These are phyloP conservation scores for Catocala sponsa DNA, from an alignment of 2,888 invertebrate species.

Conservation along the genomic window DNA sequence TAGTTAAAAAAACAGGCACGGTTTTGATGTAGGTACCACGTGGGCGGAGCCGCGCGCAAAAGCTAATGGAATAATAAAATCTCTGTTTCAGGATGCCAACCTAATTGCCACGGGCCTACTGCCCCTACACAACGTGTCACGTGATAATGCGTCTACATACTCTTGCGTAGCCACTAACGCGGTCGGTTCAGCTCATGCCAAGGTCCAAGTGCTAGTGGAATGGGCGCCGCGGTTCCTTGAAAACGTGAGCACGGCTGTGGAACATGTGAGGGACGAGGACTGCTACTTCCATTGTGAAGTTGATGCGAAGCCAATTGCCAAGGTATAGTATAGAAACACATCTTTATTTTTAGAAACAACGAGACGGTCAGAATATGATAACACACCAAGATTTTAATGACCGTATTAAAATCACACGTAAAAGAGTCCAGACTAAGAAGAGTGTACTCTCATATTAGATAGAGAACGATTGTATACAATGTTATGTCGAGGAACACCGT, in stretches of 20 bases:
- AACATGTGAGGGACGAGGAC: constrained; percentile 66
- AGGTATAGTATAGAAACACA: constrained; percentile 54
- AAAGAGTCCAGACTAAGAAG: too few species aligned
- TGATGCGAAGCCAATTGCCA: constrained; percentile 74
- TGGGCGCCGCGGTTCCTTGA: constrained; percentile 74
- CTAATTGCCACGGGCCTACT: constrained; percentile 64
- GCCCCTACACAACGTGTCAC: constrained; percentile 65
- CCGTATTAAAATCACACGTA: too few species aligned
- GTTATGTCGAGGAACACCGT: too few species aligned
- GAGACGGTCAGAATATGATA: too few species aligned
- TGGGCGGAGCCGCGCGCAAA: too few species aligned
- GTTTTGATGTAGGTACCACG: too few species aligned
- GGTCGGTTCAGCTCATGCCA: constrained; percentile 85
- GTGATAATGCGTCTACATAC: constrained; percentile 84
- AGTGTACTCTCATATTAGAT: too few species aligned
- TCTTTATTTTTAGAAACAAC: too few species aligned
- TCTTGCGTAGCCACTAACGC: constrained; percentile 89
- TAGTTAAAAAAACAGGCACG: too few species aligned
- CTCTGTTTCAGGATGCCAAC: constrained; percentile 67
- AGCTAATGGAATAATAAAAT: neutral
- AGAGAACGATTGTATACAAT: too few species aligned
- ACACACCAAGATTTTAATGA: too few species aligned
- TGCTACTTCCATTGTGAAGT: constrained; percentile 70
- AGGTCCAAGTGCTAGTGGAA: constrained; percentile 85
- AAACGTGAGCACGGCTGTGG: constrained; percentile 26